phyloP scores from a whole-genome alignment of 2,113 vertebrate genomes.

The Zosterops pallidus region DNA sequence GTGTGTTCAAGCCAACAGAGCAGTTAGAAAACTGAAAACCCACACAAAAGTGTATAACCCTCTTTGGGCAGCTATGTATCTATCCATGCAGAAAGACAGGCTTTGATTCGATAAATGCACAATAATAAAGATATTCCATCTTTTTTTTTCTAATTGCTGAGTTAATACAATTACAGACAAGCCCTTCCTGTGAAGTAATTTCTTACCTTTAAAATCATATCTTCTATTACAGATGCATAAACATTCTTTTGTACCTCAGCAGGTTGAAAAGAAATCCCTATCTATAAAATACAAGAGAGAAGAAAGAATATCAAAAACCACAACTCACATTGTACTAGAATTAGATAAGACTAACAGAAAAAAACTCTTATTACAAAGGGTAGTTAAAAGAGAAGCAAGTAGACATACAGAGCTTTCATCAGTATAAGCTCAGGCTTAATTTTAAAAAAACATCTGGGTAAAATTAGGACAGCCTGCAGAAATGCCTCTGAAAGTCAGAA shows the following conservation, averaged over 20 bases:
- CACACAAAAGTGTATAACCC: background rate
- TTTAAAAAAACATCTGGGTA: background rate
- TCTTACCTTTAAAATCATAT: constrained; percentile 95
- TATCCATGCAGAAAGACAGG: background rate
- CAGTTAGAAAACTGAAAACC: background rate
- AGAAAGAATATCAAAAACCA: background rate
- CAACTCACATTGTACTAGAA: background rate
- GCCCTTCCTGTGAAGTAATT: background rate
- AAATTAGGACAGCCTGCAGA: background rate
- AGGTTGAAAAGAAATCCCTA: constrained; percentile 90
- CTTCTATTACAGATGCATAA: constrained; percentile 89
- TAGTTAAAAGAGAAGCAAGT: background rate
- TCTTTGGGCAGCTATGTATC: background rate
- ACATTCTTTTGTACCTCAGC: constrained; percentile 90
- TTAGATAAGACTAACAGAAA: background rate
- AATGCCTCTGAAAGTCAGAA: background rate
- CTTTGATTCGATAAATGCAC: background rate
- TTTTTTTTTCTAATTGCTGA: background rate
- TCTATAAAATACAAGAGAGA: constrained; percentile 72
- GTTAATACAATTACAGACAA: background rate
- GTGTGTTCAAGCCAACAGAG: background rate
- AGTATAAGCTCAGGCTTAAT: background rate
- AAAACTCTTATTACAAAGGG: background rate
- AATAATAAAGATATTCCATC: background rate
- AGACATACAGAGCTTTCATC: background rate